Evolutionary conservation across 2,888 invertebrate genomes (phyloP).

Genomic region (Lasioglossum leucozonium): DNA sequence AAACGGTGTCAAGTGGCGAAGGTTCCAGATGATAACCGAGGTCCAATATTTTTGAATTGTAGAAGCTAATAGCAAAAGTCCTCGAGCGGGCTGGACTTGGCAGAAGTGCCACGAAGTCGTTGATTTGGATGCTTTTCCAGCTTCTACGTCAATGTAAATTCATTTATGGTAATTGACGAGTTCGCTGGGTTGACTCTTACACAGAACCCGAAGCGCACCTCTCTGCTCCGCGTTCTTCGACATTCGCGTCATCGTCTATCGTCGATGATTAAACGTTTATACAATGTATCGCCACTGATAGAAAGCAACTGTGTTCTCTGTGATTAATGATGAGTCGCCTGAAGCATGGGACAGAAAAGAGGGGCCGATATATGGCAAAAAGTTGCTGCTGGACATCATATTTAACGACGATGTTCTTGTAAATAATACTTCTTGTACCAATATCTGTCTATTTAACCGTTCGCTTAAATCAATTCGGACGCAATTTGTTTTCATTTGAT

Average conservation of each 20-base stretch:
- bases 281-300: background rate
- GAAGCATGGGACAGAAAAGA: background rate
- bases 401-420: background rate
- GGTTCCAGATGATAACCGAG: background rate
- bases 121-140: conserved; percentile 26
- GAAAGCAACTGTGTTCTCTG: conserved; percentile 5
- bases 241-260: conserved; percentile 7
- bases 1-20: conserved; percentile 9
- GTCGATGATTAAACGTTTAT: conserved; percentile 33
- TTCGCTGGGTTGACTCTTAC: conserved; percentile 37
- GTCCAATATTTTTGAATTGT: conserved; percentile 31
- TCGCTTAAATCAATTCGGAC: background rate
- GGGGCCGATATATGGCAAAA: background rate
- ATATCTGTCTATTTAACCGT: background rate
- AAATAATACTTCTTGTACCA: background rate
- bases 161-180: conserved; percentile 64
- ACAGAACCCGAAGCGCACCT: conserved; percentile 9
- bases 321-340: background rate
- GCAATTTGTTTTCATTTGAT: too few relatives aligned
- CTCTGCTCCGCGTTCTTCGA: conserved; percentile 1
- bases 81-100: conserved; percentile 19
- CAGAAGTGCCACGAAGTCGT: conserved; percentile 15
- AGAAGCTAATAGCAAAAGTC: conserved; percentile 20
- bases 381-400: background rate
- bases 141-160: conserved; percentile 55